A percentile compares a stretch with the other conserved stretches of the same genome.
Conservation (phyloP, 2,797 vertebrate species). For the Geotria australis region DNA sequence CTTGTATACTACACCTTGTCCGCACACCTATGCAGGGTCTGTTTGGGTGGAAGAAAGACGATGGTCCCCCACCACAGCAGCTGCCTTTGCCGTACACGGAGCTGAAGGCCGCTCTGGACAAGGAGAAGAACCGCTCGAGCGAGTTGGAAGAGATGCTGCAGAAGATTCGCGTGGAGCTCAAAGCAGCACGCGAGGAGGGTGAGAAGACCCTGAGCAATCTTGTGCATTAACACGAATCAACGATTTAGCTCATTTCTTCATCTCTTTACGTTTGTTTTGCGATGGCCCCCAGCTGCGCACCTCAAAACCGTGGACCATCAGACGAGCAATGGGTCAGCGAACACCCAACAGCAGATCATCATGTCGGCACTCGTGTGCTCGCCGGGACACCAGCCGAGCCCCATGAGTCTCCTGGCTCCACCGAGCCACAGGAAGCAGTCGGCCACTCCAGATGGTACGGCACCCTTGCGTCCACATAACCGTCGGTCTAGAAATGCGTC, state of each 20-base stretch:
- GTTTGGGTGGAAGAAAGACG: constrained; percentile 77
- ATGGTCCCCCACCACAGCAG: constrained; percentile 58
- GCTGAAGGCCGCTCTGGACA: constrained; percentile 82
- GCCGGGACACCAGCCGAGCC: constrained; percentile 78
- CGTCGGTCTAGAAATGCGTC: no score
- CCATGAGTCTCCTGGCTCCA: constrained; percentile 63
- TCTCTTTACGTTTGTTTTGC: no score
- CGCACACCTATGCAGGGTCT: constrained; percentile 40
- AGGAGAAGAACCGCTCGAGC: constrained; percentile 61
- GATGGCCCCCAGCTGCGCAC: constrained; percentile 34
- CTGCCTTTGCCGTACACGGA: constrained; percentile 81
- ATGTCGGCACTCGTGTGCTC: constrained; percentile 95
- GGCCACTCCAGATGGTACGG: constrained; percentile 60
- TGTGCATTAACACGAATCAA: no score
- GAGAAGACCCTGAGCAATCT: constrained; percentile 6
- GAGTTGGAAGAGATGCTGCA: constrained; percentile 89
- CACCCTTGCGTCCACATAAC: neutral
- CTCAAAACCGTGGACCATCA: constrained; percentile 67
- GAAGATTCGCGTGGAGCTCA: constrained; percentile 84
- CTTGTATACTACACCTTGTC: no score
- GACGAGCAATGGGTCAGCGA: constrained; percentile 52
- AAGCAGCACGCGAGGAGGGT: constrained; percentile 85
- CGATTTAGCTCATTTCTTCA: no score
- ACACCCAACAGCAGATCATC: constrained; percentile 81
- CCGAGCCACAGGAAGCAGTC: constrained; percentile 65